Evolutionary conservation across 2,888 invertebrate genomes (phyloP).

Genomic region (Lumbricus terrestris): DNA sequence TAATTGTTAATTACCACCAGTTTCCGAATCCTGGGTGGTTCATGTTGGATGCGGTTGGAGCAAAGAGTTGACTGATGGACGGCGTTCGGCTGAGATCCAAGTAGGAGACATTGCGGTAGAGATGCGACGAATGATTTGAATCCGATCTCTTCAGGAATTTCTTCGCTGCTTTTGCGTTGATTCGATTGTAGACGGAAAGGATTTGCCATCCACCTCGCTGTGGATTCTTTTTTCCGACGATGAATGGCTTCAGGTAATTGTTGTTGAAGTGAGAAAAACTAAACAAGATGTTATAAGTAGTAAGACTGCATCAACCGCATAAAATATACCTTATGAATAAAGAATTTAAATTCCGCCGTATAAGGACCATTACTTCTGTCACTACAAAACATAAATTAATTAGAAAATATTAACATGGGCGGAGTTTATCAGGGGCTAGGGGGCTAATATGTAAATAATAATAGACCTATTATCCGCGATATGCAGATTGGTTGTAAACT

Average conservation of each 20-base stretch:
- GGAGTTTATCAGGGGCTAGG: no score
- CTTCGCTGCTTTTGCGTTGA: constrained; percentile 78
- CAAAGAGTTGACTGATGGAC: constrained; percentile 18
- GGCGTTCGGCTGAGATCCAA: constrained; percentile 17
- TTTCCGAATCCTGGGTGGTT: constrained; percentile 4
- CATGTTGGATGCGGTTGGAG: not conserved
- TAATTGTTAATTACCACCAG: no score
- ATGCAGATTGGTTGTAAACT: no score
- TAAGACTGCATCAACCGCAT: not conserved
- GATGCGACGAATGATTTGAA: not conserved
- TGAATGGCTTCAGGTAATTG: constrained; percentile 83
- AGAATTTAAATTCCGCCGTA: not conserved
- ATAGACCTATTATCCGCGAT: no score
- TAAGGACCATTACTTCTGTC: not conserved
- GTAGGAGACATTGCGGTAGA: constrained; percentile 21
- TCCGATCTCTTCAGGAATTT: constrained; percentile 8
- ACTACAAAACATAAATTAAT: no score
- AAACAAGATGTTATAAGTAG: constrained; percentile 18
- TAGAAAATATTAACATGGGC: no score
- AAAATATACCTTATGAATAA: not conserved
- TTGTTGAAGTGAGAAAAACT: constrained; percentile 92
- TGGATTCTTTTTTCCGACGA: constrained; percentile 75
- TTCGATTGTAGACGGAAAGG: constrained; percentile 35
- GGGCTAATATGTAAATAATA: no score
- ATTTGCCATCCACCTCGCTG: constrained; percentile 32